Base-by-base conservation (phyloP, 2,888 invertebrate species). In the Leucophenga maculata region DNA sequence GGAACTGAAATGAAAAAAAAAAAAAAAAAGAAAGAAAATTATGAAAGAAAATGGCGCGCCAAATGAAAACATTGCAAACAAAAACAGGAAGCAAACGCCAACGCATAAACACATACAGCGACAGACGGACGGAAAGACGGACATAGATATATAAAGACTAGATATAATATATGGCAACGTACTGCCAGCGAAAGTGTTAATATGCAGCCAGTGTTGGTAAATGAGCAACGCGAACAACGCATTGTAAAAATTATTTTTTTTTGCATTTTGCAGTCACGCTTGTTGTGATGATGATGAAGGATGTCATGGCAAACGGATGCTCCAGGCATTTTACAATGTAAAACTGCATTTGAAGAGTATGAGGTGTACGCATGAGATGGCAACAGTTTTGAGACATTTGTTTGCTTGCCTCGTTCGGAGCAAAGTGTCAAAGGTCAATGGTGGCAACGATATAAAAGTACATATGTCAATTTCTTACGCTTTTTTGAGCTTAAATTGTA, bases 341-440 rank as follows among this genome's bases (percentile, higher is more conserved):
- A 39, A 9, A 1, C 8, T 39, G 39, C 39, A 39, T 39, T 39
- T 39, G 39, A 11, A 39, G 8, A 39, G 39, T 6, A 26, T 26
- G 26, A 26, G 26, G 4, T 26, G 4, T 4, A 26, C 39, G 11
- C 8, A 39, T 6, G 11, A 11, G 8, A 39, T 39, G 8, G 39
- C 39, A 39, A 39, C 11, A 39, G 39, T 39, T 39, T 39, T 3
- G 39, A 54, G 16, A 13, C 54, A 54, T 54, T 20, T 54, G 54
- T 54, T 54, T 54, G 18, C 32, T 16, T 26, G 9, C 39, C 11
- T 11, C 11, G 39, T 39, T 39, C 39, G 1, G 3, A 39, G 39
- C 22, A 26, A 60, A 64, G 48, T 64, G 62, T 64, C 62, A 64
- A 64, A 64, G 62, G 62, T 64, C 62, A 64, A 64, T 64, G 62